Percentiles rank a stretch among this genome's conserved stretches.
Conservation (phyloP, 2,797 vertebrate species). For the Astyanax mexicanus region DNA sequence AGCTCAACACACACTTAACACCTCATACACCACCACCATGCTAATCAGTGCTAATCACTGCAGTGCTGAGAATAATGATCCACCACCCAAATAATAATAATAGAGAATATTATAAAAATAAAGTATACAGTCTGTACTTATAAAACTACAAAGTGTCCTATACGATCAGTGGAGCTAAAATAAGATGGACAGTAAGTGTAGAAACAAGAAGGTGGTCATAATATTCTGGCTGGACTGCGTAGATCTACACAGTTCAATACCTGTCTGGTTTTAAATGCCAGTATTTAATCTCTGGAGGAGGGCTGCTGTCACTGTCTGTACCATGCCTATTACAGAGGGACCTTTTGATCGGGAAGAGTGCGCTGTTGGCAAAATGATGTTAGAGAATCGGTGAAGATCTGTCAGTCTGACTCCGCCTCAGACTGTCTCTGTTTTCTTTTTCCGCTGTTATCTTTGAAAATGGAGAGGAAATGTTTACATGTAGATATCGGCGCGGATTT, state of each 20-base stretch:
- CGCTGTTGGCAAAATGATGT: neutral
- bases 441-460: neutral
- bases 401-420: neutral
- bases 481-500: neutral
- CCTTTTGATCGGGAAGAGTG: neutral
- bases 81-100: no score
- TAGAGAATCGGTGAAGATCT: neutral
- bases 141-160: no score
- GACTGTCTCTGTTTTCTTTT: neutral
- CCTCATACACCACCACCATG: no score
- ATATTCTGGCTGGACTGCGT: no score
- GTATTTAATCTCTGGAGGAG: slow-evolving; percentile 21
- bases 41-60: no score
- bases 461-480: neutral
- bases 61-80: no score
- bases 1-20: no score
- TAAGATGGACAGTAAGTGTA: no score
- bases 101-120: no score
- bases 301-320: neutral
- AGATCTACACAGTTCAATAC: neutral
- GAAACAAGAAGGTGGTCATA: no score
- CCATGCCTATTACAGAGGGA: neutral
- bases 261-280: slow-evolving; percentile 16
- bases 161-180: no score
- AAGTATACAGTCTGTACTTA: no score